Conservation (phyloP, 2,113 vertebrate genomes). For the Petaurus breviceps region DNA sequence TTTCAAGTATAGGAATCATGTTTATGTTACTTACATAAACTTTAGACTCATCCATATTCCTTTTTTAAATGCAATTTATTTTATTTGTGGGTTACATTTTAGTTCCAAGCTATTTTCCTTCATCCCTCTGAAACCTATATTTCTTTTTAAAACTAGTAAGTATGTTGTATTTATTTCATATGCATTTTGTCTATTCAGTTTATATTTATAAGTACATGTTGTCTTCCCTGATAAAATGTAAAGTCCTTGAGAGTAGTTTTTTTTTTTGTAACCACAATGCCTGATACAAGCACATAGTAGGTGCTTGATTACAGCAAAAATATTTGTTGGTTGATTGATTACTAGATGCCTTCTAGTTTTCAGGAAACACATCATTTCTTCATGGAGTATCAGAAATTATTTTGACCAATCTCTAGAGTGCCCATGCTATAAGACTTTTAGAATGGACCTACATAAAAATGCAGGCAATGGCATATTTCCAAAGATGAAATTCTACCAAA, state of each 20-base stretch:
- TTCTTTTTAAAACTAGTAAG: not conserved
- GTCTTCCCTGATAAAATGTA: not conserved
- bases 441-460: not conserved
- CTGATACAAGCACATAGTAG: not conserved
- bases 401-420: not conserved
- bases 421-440: not conserved
- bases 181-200: not conserved
- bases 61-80: not conserved
- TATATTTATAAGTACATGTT: not conserved
- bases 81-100: not conserved
- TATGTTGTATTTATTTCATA: not conserved
- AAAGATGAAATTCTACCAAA: conserved; percentile 14
- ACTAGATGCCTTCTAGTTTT: conserved; percentile 4
- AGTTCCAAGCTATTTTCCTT: not conserved
- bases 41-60: not conserved
- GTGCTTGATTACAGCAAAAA: not conserved
- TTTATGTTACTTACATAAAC: not conserved
- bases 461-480: not conserved
- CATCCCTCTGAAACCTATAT: not conserved
- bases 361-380: conserved; percentile 12
- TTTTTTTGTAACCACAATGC: not conserved
- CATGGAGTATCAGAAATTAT: conserved; percentile 20
- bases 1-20: not conserved
- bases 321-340: not conserved
- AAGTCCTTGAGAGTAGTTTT: not conserved